phyloP scores from a whole-genome alignment of 2,888 invertebrate genomes.

The Eurytoma californica region DNA sequence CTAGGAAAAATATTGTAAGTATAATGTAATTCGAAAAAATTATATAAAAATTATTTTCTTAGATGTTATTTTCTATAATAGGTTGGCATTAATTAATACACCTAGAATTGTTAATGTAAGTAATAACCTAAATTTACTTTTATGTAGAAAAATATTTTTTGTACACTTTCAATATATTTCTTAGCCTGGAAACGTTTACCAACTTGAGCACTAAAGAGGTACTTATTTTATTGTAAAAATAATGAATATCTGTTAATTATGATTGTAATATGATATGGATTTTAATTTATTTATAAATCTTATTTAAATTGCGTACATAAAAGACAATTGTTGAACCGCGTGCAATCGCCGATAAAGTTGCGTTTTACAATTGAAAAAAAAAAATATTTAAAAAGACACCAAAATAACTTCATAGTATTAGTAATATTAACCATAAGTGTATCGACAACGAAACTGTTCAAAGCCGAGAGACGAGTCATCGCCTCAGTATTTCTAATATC shows the following conservation, averaged over 20 bases:
- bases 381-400: constrained; percentile 39
- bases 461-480: constrained; percentile 51
- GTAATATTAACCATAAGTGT: constrained; percentile 6
- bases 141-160: no score
- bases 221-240: constrained; percentile 2
- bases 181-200: not conserved
- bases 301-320: constrained; percentile 12
- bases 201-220: constrained; percentile 15
- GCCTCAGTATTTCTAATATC: constrained; percentile 73
- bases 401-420: constrained; percentile 52
- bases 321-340: not conserved
- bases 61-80: no score
- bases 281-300: constrained; percentile 40
- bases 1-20: not conserved
- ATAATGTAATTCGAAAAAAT: no score
- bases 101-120: no score
- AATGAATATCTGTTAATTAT: not conserved
- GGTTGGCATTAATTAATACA: no score
- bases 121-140: no score
- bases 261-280: not conserved
- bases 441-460: constrained; percentile 36
- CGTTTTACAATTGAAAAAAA: constrained; percentile 31
- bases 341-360: constrained; percentile 14
- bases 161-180: not conserved
- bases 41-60: no score